Conservation (phyloP, 1,140 invertebrate species). For the Drosophila funebris region DNA sequence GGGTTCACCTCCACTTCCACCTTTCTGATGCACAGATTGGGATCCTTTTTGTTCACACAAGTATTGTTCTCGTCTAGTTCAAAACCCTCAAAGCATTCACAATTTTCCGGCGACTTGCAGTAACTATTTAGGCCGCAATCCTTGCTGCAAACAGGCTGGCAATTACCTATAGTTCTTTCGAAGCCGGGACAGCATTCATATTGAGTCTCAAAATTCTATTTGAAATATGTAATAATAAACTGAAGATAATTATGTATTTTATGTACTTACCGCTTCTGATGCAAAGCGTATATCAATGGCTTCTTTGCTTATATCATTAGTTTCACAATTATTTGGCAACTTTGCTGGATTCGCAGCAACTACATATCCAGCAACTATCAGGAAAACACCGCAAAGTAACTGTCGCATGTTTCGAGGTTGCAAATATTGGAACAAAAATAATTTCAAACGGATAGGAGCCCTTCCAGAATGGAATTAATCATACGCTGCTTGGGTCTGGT, state of each 20-base stretch:
- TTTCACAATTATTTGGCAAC: not conserved
- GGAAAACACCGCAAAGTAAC: not conserved
- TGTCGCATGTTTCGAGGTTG: not conserved
- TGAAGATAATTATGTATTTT: not conserved
- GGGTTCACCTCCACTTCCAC: not conserved
- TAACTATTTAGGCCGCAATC: not conserved
- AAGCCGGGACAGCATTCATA: conserved; percentile 46
- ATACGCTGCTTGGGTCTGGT: not conserved
- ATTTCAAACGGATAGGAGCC: no score
- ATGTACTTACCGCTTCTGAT: not conserved
- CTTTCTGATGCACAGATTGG: not conserved
- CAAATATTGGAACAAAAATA: not conserved
- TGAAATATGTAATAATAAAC: not conserved
- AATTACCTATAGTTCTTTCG: not conserved
- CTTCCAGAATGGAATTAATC: not conserved
- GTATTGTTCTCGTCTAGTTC: not conserved
- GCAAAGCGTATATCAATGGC: not conserved
- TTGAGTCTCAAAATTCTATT: not conserved
- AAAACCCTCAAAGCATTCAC: not conserved
- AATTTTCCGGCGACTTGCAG: not conserved
- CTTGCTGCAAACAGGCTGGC: not conserved
- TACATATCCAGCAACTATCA: not conserved
- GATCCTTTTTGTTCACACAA: not conserved
- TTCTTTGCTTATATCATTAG: not conserved
- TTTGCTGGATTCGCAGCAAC: not conserved